phyloP scores from a whole-genome alignment of 1,140 invertebrate genomes.

The Tetragonula clypearis region DNA sequence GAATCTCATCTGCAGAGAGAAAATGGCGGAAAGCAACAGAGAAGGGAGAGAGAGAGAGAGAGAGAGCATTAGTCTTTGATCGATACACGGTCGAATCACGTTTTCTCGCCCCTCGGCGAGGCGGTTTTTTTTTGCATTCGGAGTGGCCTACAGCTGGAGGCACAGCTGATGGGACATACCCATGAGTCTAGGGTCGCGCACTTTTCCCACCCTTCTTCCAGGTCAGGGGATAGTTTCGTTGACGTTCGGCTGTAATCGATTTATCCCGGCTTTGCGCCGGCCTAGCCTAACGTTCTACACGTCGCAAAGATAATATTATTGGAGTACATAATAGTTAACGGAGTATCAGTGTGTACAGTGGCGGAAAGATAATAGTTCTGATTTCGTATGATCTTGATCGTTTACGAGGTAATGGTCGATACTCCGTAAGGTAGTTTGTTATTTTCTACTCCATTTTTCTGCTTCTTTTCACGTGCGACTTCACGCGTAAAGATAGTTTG shows the following conservation, averaged over 20 bases:
- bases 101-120: constrained; percentile 16
- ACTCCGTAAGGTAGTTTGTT: background rate
- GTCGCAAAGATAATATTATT: background rate
- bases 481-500: too few species aligned
- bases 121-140: constrained; percentile 43
- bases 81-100: constrained; percentile 40
- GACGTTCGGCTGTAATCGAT: constrained; percentile 43
- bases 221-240: constrained; percentile 38
- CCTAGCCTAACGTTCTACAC: background rate
- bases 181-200: constrained; percentile 27
- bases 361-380: too few species aligned
- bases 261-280: constrained; percentile 3
- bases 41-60: background rate
- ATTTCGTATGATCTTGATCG: too few species aligned
- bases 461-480: too few species aligned
- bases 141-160: constrained; percentile 44
- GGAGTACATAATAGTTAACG: background rate
- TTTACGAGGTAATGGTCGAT: background rate
- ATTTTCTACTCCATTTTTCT: background rate
- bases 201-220: constrained; percentile 41
- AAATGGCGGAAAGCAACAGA: background rate
- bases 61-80: background rate
- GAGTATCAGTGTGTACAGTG: too few species aligned
- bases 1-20: constrained; percentile 4
- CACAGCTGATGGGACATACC: constrained; percentile 49